Percentiles rank a stretch among this genome's conserved stretches.
These are phyloP conservation scores for Phataginus tricuspis DNA, from an alignment of 2,797 vertebrate genomes.

Conservation along the genomic window DNA sequence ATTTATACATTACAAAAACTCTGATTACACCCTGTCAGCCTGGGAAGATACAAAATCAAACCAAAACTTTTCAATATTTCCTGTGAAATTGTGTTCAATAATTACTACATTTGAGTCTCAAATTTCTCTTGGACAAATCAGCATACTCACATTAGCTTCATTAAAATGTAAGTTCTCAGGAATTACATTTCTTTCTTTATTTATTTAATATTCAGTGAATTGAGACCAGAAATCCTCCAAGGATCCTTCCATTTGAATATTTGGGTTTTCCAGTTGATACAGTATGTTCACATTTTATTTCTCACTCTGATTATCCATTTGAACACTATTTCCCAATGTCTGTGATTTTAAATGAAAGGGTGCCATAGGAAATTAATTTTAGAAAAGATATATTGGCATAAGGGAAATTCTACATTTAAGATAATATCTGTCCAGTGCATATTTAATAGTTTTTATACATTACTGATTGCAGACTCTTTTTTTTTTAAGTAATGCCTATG, in stretches of 20 bases:
- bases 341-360: background rate
- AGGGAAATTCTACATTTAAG: background rate
- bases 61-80: background rate
- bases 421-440: background rate
- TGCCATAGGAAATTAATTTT: background rate
- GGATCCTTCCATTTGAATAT: background rate
- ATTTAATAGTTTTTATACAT: background rate
- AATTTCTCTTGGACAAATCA: background rate
- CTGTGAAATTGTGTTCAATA: background rate
- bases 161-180: background rate
- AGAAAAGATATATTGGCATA: background rate
- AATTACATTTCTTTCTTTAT: background rate
- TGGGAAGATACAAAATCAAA: background rate
- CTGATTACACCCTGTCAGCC: background rate
- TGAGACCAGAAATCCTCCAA: background rate
- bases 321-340: background rate
- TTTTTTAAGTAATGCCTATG: background rate
- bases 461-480: background rate
- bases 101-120: background rate
- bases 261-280: background rate
- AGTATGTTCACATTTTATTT: background rate
- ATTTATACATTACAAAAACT: background rate
- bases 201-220: background rate
- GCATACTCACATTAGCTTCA: background rate
- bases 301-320: background rate